These are phyloP conservation scores for Nycticebus coucang DNA, from an alignment of 2,113 vertebrate species.

Conservation along the genomic window DNA sequence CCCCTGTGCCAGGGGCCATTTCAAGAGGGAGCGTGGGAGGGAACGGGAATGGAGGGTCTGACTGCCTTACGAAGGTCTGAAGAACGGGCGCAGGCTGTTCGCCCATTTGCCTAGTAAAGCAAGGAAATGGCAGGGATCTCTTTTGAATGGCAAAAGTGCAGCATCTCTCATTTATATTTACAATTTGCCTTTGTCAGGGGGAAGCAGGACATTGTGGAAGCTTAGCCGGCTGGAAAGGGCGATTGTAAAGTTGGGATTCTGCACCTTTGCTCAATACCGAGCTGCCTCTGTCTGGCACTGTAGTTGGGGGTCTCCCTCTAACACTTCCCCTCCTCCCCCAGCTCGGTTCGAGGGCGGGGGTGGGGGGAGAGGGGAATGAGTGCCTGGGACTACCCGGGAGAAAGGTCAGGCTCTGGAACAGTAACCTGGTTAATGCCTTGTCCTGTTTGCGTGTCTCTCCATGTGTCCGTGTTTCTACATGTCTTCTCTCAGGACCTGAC, in stretches of 20 bases:
- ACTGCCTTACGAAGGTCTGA: neutral
- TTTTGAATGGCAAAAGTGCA: slow-evolving; percentile 67
- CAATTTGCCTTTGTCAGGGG: slow-evolving; percentile 82
- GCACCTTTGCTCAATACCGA: neutral
- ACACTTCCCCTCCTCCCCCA: slow-evolving; percentile 48
- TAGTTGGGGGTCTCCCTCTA: neutral
- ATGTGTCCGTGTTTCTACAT: slow-evolving; percentile 34
- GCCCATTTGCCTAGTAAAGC: neutral
- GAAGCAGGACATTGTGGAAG: slow-evolving; percentile 82
- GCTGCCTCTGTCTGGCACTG: slow-evolving; percentile 1
- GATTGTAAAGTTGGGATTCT: slow-evolving; percentile 67
- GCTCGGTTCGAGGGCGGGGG: neutral
- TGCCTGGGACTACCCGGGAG: neutral
- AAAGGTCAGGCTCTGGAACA: neutral
- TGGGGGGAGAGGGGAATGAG: neutral
- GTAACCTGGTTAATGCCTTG: slow-evolving; percentile 18
- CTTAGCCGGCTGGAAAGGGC: slow-evolving; percentile 79
- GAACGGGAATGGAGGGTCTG: slow-evolving; percentile 52
- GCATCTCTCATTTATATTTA: slow-evolving; percentile 69
- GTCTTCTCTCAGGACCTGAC: slow-evolving; percentile 87
- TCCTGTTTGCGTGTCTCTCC: neutral
- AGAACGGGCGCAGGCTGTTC: neutral
- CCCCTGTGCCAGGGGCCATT: slow-evolving; percentile 14
- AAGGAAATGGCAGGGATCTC: neutral
- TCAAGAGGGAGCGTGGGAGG: slow-evolving; percentile 14